phyloP scores from a whole-genome alignment of 1,140 invertebrate genomes.

The Macrotrachela quadricornifera region DNA sequence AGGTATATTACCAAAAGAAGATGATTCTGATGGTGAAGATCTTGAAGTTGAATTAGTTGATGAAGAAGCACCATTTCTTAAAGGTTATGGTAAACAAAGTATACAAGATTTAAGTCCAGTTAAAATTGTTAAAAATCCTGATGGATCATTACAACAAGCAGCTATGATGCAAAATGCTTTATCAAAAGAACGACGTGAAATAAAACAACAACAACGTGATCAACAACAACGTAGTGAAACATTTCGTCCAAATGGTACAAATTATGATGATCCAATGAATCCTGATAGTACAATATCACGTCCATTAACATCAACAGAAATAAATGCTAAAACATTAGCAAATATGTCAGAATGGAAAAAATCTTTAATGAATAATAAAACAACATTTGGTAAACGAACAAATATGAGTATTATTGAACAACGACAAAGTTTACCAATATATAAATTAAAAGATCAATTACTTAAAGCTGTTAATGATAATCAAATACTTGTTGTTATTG shows the following conservation, averaged over 20 bases:
- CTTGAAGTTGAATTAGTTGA: slow-evolving; percentile 97
- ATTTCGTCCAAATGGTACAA: slow-evolving; percentile 32
- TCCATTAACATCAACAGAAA: too few species aligned
- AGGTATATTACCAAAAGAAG: slow-evolving; percentile 29
- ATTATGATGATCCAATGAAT: slow-evolving; percentile 5
- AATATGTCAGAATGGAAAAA: slow-evolving; percentile 98
- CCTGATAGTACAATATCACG: background rate
- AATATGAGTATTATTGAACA: slow-evolving; percentile 86
- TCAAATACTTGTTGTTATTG: slow-evolving; percentile 94
- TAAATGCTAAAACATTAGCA: slow-evolving; percentile 23
- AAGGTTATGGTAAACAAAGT: slow-evolving; percentile 37
- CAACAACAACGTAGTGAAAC: slow-evolving; percentile 67
- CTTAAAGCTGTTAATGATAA: slow-evolving; percentile 87
- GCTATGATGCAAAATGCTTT: slow-evolving; percentile 98
- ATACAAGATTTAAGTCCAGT: slow-evolving; percentile 75
- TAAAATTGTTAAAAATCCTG: slow-evolving; percentile 95
- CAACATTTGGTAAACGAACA: slow-evolving; percentile 81
- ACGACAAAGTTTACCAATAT: slow-evolving; percentile 80
- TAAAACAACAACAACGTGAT: slow-evolving; percentile 40
- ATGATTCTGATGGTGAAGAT: slow-evolving; percentile 56
- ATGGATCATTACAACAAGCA: slow-evolving; percentile 82
- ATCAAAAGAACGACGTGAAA: slow-evolving; percentile 67
- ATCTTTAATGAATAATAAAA: slow-evolving; percentile 87
- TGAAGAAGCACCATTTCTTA: slow-evolving; percentile 85
- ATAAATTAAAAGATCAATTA: slow-evolving; percentile 76